These are phyloP conservation scores for Ammospiza caudacuta DNA, from an alignment of 2,113 vertebrate genomes.

Conservation along the genomic window DNA sequence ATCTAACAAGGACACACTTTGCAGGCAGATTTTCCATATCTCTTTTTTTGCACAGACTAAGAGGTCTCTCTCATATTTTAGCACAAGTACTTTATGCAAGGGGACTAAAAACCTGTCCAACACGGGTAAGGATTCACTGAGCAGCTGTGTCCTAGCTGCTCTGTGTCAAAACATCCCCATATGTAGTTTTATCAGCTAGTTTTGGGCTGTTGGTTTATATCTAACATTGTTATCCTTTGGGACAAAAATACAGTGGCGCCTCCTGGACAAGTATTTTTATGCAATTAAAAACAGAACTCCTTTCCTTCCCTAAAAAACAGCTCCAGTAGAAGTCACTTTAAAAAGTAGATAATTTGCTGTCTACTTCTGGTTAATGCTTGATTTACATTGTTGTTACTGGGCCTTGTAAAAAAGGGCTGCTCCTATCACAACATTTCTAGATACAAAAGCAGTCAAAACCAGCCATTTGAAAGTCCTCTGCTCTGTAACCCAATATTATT, in stretches of 20 bases:
- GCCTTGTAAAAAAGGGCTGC: constrained; percentile 38
- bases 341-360: constrained; percentile 53
- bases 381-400: constrained; percentile 48
- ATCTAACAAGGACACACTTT: neutral
- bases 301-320: constrained; percentile 6
- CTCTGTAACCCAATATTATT: constrained; percentile 56
- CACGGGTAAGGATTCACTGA: neutral
- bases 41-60: neutral
- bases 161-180: neutral
- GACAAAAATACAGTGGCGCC: constrained; percentile 54
- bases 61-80: neutral
- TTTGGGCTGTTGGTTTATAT: constrained; percentile 49
- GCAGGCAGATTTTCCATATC: neutral
- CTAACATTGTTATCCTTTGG: constrained; percentile 42
- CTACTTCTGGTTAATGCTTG: constrained; percentile 59
- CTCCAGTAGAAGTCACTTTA: neutral
- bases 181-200: constrained; percentile 10
- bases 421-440: constrained; percentile 65
- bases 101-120: neutral
- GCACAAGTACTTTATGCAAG: neutral
- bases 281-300: constrained; percentile 52
- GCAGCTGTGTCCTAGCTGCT: neutral
- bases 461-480: constrained; percentile 50
- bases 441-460: constrained; percentile 54
- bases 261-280: constrained; percentile 43